Conservation (phyloP, 2,888 invertebrate genomes). For the Tyria jacobaeae region DNA sequence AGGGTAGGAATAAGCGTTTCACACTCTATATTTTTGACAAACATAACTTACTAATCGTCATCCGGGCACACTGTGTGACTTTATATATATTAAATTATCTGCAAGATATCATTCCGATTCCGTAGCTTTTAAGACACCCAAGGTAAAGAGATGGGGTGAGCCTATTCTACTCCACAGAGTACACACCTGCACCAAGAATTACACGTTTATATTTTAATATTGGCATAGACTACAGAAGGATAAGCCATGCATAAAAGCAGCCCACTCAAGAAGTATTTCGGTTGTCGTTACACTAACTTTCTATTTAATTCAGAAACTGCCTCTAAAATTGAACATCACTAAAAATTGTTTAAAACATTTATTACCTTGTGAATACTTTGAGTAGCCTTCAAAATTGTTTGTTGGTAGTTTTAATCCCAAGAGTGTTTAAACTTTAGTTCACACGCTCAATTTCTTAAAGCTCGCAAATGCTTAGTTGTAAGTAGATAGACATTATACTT, state of each 20-base stretch:
- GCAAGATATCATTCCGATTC: too few relatives aligned
- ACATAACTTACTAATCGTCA: too few relatives aligned
- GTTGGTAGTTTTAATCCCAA: conserved; percentile 8
- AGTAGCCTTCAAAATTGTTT: conserved; percentile 5
- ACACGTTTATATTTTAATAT: too few relatives aligned
- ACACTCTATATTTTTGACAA: too few relatives aligned
- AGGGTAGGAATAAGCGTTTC: too few relatives aligned
- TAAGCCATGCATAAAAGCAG: background rate
- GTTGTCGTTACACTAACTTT: background rate
- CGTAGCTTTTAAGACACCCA: too few relatives aligned
- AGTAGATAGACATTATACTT: conserved; percentile 5
- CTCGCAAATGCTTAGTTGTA: conserved; percentile 3
- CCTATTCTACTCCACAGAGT: too few relatives aligned
- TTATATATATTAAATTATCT: too few relatives aligned
- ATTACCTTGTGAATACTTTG: conserved; percentile 9
- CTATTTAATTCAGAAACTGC: background rate
- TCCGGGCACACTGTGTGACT: too few relatives aligned
- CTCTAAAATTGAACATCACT: background rate
- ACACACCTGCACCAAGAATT: too few relatives aligned
- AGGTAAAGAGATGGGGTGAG: too few relatives aligned
- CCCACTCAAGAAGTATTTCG: background rate
- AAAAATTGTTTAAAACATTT: background rate
- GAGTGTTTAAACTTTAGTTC: conserved; percentile 2
- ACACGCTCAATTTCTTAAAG: conserved; percentile 6
- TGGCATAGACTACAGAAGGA: too few relatives aligned